Evolutionary conservation across 2,113 vertebrate species (phyloP).

Genomic region (Turdus rufiventris): DNA sequence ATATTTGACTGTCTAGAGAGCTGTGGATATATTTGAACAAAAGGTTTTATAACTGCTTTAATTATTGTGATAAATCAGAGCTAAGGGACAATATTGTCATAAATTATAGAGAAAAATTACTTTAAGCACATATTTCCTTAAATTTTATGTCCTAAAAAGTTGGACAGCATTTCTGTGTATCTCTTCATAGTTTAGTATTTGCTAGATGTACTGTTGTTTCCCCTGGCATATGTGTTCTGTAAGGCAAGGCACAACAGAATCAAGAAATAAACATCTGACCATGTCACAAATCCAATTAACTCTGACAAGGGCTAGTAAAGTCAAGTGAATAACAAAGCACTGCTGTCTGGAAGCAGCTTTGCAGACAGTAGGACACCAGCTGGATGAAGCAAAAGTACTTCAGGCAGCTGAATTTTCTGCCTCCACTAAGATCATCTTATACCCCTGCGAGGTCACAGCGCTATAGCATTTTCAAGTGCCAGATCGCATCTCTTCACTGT

Average conservation of each 20-base stretch:
- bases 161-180: neutral
- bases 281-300: slow-evolving; percentile 57
- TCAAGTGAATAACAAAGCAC: slow-evolving; percentile 29
- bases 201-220: neutral
- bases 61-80: neutral
- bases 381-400: slow-evolving; percentile 5
- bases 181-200: neutral
- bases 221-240: neutral
- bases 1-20: neutral
- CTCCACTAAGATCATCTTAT: neutral
- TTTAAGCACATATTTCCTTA: neutral
- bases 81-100: neutral
- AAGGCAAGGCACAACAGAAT: neutral
- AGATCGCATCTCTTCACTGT: slow-evolving; percentile 32
- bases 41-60: neutral
- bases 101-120: neutral
- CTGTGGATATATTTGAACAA: neutral
- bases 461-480: neutral
- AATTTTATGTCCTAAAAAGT: neutral
- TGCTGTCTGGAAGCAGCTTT: slow-evolving; percentile 48
- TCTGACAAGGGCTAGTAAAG: slow-evolving; percentile 39
- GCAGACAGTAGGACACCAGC: slow-evolving; percentile 9
- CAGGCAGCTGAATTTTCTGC: neutral
- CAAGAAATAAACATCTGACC: slow-evolving; percentile 55
- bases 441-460: neutral